Base-by-base conservation (phyloP, 2,888 invertebrate genomes). In the Lissocephala sabroskyi region DNA sequence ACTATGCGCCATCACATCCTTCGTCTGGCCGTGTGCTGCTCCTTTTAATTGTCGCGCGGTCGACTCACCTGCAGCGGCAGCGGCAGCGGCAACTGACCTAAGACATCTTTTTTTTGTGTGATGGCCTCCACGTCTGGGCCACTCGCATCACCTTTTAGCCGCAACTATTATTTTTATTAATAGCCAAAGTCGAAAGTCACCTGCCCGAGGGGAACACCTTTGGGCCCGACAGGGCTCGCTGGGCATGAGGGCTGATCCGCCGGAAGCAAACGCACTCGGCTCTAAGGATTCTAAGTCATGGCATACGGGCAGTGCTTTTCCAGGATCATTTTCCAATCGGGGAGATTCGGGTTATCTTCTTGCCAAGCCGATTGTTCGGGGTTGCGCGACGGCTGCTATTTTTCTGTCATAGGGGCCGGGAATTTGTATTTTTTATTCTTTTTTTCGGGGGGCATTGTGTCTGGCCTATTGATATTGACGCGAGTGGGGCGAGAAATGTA, bases 111-210 rank as follows among this genome's bases (percentile, higher is more conserved):
- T 79, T 80, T 78, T 61, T 63, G 62, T 70, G 65, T 74, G 63
- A 68, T 71, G 74, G 68, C 66, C 71, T 66, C 60, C 56, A 60
- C 56, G 56, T 60, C 61, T 26, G 33, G 52, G 54, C 47, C 50
- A 44, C 37, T 44, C 50, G 47, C 54, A 56, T 56, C 49, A 59
- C 55, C 60, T 55, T 54, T 64, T 74, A 64, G 75, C 73, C 65
- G 49, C 77, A 79, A 79, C 79, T 79, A 79, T 79, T 79, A 79
- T 79, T 75, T 76, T 79, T 79, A 79, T 79, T 79, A 79, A 79
- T 79, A 79, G 79, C 79, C 65, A 74, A 79, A 79, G 78, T 68
- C 74, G n/a, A 65, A 68, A 68, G 77, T 79, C 79, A 79, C 79
- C 79, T 79, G 79, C 79, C 61, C 65, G 56, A 26, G 35, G 19